Evolutionary conservation across 2,888 invertebrate genomes (phyloP).

Genomic region (Brenthis hecate): DNA sequence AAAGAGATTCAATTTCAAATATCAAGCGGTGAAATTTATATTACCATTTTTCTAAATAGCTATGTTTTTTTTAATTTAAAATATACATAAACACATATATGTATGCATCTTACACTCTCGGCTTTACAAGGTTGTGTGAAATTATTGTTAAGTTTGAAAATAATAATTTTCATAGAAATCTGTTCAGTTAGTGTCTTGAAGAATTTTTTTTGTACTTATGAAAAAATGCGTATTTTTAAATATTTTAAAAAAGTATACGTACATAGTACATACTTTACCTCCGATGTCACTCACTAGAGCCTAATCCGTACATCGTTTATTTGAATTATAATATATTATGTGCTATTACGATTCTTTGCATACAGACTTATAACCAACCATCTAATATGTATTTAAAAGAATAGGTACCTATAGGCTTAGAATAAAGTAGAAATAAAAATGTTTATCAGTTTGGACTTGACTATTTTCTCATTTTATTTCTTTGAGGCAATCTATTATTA

Average conservation of each 20-base stretch:
- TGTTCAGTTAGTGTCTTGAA: background rate
- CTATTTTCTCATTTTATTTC: background rate
- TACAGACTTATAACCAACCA: too few species aligned
- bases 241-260: background rate
- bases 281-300: too few species aligned
- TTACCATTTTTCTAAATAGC: too few species aligned
- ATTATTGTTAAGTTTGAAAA: too few species aligned
- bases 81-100: background rate
- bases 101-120: too few species aligned
- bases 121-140: too few species aligned
- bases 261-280: too few species aligned
- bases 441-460: background rate
- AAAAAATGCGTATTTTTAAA: background rate
- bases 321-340: background rate
- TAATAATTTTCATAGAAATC: too few species aligned
- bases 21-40: background rate
- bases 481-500: background rate
- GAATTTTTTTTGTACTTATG: background rate
- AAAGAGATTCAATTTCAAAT: slow-evolving; percentile 2
- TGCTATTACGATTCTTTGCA: background rate
- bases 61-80: background rate
- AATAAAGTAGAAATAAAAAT: too few species aligned
- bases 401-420: too few species aligned
- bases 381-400: too few species aligned
- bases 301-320: too few species aligned